Base-by-base conservation (phyloP, 2,113 vertebrate species). In the Actenoides hombroni region DNA sequence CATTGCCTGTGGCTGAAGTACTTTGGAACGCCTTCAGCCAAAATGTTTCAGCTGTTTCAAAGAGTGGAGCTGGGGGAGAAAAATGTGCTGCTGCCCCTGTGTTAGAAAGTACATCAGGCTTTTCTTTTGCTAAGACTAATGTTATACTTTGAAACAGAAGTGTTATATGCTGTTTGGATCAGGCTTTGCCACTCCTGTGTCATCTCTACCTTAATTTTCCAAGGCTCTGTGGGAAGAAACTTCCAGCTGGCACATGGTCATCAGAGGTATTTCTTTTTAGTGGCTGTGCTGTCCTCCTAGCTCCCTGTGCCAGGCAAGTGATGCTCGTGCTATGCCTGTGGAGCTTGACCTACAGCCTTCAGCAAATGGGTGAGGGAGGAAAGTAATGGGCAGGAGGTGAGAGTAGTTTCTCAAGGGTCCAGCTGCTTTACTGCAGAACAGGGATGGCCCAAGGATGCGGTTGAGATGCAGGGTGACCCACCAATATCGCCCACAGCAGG, bases 41-140 rank as follows among this genome's bases (percentile, higher is more conserved):
- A 95, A 94, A 84, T 56, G 35, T 88, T 95, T 84, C 69, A 68
- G 60, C 69, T 88, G 29, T 95, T 95, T 87, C 67, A 76, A 48
- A 75, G 64, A 9, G 4, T 64, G 78, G 59, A 91, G 65, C 81
- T 61, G 56, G 26, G 46, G 48, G 73, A 91, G 65, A 84, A 91
- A 75, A 87, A 71, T 31, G 17, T 59, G 20, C 83, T n/a, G 31
- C 56, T 83, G 88, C 44, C 25, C 20, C 46, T 39, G 17, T 5
- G 1, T 74, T 69, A 39, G 25, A 70, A 92, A 93, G 68, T 54
- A 35, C 75, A 46, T 44, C 16, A 31, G 10, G 17, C 51, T 86
- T 92, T 93, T 85, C 33, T 77, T 92, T 83, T 70, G 33, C 40
- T 56, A 17, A 81, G 29, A 49, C 29, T 60, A 46, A 61, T 11